Evolutionary conservation across 2,113 vertebrate species (phyloP).

Genomic region (Todiramphus saurophagus): DNA sequence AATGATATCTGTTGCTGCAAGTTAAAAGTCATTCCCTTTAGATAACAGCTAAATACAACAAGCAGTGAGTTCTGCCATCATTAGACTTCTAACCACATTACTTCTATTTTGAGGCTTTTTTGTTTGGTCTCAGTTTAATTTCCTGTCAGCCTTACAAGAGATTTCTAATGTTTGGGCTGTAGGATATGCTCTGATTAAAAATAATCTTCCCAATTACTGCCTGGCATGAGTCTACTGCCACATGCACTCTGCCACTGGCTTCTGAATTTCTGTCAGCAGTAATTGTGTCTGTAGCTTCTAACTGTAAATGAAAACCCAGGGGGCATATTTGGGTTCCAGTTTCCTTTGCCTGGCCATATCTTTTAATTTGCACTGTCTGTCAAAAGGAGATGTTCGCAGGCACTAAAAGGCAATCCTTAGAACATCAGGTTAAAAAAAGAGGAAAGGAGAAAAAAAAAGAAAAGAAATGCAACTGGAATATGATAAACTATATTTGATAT

Average conservation of each 20-base stretch:
- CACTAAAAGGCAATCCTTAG: conserved; percentile 69
- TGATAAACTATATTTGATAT: conserved; percentile 31
- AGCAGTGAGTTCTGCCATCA: conserved; percentile 57
- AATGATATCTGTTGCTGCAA: conserved; percentile 55
- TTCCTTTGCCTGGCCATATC: conserved; percentile 67
- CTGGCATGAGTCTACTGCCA: conserved; percentile 70
- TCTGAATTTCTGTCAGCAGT: conserved; percentile 75
- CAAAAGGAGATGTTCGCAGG: conserved; percentile 68
- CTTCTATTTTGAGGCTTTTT: conserved; percentile 64
- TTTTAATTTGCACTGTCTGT: conserved; percentile 84
- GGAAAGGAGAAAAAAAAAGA: background rate
- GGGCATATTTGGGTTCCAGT: conserved; percentile 74
- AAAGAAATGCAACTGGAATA: conserved; percentile 5
- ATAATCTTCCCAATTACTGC: conserved; percentile 83
- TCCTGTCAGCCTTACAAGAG: conserved; percentile 78
- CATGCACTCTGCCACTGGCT: conserved; percentile 72
- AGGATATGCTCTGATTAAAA: conserved; percentile 84
- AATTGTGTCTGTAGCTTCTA: conserved; percentile 77
- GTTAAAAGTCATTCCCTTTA: conserved; percentile 37
- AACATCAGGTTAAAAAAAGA: conserved; percentile 52
- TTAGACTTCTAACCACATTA: conserved; percentile 63
- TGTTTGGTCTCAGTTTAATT: conserved; percentile 80
- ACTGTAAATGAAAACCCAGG: conserved; percentile 83
- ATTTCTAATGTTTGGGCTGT: conserved; percentile 79
- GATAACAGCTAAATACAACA: conserved; percentile 56